Evolutionary conservation across 2,888 invertebrate species (phyloP), one percentile per base, ranked within the genome.

Genomic region (Ectemnius lituratus): DNA sequence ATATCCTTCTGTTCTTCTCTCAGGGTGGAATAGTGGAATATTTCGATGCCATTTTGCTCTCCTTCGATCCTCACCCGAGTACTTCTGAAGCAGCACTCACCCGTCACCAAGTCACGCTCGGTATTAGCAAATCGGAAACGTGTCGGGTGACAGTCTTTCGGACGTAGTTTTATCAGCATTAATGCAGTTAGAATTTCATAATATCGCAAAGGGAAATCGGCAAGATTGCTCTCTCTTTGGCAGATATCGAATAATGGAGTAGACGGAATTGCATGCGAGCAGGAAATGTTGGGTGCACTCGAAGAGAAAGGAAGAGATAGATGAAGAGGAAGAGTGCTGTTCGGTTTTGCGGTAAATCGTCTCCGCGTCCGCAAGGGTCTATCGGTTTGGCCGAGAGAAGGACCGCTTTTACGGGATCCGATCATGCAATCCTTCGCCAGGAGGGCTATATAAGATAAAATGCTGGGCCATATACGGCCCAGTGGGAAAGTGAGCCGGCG

Each of bases 21-120:
- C 37, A n/a, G n/a, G n/a, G 62, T 68, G n/a, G 52, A 52, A 13
- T 14, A 52, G 52, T 52, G 14, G 37, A 11, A 37, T 37, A 37
- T 37, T 8, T 37, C 37, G 37, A 37, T 37, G 37, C 28, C 45
- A 13, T 45, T 14, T 20, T 57, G 45, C 23, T 46, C 52, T 45
- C 27, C 18, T 27, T 37, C 47, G 5, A 8, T 20, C 27, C n/a
- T 57, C 11, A 11, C 45, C 62, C 13, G 14, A 27, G 46, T 56
- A 59, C 6, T 16, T 20, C 62, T 52, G 20, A 61, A 62, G 28
- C 64, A 62, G 28, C 64, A 70, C 70, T 75, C 75, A 70, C 67
- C 67, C 78, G 67, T 79, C 80, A 70, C 78, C 78, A 75, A 84
- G 79, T 84, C 83, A 84, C 83, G 84, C 81, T 78, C 70, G 70